Base-by-base conservation (phyloP, 2,888 invertebrate species). In the Melieria picta region DNA sequence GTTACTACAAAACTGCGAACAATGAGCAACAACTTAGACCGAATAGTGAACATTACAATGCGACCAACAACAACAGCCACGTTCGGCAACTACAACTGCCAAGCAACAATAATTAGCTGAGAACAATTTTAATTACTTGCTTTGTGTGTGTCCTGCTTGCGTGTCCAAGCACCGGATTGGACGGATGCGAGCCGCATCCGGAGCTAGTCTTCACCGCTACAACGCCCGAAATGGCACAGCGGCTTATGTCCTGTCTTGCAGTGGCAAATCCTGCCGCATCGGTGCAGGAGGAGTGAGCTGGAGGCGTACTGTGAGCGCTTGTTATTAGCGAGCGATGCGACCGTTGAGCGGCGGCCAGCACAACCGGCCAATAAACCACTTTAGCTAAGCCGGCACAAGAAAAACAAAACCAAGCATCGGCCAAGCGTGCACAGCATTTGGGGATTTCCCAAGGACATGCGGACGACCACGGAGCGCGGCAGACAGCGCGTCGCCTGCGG, bases 301-400 rank as follows among this genome's bases (percentile, higher is more conserved):
- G 69, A 77, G 81, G 81, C 81, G 80, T 81, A 77, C 75, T 77
- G 79, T 81, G 80, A 78, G 76, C 81, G 77, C 78, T 80, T 78
- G 76, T 77, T 81, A 80, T 80, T 81, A 81, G 52, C 42, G 47
- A 81, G 52, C 42, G 47, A 52, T 50, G 47, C 56, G 69, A 56
- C 69, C 63, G 61, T 69, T 69, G 46, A 52, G 47, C 56, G 55
- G 42, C 4, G 7, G 47, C n/a, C 6, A 68, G 16, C 47, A 55
- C 52, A 50, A 50, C 10, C 3, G n/a, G 52, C 2, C 10, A 11
- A 50, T n/a, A 50, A 50, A 50, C n/a, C 30, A 30, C 30, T 30
- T 30, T 30, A 30, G 3, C 30, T 30, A 30, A 30, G 30, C 30
- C 30, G 30, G 30, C 30, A 30, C 30, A 30, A 30, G 30, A 30